These are phyloP conservation scores for Sclerodermus sp. DNA, from an alignment of 2,888 invertebrate species.

Conservation along the genomic window DNA sequence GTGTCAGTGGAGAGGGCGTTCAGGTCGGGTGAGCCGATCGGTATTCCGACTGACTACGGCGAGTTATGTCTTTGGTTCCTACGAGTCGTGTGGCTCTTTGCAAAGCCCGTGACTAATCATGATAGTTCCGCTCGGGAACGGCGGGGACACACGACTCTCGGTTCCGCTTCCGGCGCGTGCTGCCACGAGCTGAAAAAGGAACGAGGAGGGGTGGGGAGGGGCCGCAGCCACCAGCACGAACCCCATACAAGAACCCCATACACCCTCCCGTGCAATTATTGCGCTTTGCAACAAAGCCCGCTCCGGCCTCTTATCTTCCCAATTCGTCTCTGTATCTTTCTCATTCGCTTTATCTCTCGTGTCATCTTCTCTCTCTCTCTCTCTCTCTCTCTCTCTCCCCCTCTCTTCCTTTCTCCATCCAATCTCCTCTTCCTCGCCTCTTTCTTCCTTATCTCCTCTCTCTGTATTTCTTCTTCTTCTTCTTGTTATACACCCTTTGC, in stretches of 20 bases:
- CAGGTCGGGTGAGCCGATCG: conserved; percentile 31
- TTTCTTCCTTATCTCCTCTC: conserved; percentile 12
- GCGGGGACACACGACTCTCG: conserved; percentile 55
- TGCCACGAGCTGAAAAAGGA: conserved; percentile 17
- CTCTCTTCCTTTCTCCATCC: conserved; percentile 6
- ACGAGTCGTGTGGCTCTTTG: conserved; percentile 38
- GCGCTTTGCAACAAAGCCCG: conserved; percentile 49
- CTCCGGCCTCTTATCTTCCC: conserved; percentile 25
- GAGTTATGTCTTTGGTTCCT: conserved; percentile 31
- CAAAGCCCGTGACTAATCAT: conserved; percentile 57
- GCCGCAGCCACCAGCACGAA: not conserved
- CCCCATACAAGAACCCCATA: too few species aligned
- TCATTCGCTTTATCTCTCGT: not conserved
- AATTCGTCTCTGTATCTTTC: conserved; percentile 7
- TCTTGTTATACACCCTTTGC: not conserved
- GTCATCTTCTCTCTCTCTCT: not conserved
- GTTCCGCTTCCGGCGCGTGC: conserved; percentile 57
- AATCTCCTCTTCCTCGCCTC: conserved; percentile 2
- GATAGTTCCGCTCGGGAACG: conserved; percentile 58
- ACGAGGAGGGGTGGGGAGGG: not conserved
- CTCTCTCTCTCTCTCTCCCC: conserved; percentile 4
- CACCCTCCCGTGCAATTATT: conserved; percentile 53
- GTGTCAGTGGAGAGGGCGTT: conserved; percentile 13
- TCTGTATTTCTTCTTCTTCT: conserved; percentile 7
- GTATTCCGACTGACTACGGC: conserved; percentile 2